phyloP scores from a whole-genome alignment of 2,888 invertebrate genomes.

The Prosapia bicincta region DNA sequence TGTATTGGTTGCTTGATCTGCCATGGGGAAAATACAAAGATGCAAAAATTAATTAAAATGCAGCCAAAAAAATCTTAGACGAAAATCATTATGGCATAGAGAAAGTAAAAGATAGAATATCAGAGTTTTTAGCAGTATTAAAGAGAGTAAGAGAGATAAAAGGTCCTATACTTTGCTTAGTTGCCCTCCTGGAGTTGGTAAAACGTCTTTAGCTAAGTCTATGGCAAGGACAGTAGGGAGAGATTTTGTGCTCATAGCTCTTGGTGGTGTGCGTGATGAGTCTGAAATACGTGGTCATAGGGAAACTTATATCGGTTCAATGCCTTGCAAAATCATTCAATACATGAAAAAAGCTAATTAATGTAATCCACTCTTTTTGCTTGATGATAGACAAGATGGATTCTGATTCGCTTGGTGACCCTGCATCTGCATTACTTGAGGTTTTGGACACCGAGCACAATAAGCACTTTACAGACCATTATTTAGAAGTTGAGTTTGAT shows the following conservation, averaged over 20 bases:
- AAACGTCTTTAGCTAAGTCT: constrained; percentile 51
- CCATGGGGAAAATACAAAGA: no score
- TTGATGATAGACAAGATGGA: constrained; percentile 57
- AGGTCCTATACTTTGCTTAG: no score
- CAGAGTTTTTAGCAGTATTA: constrained; percentile 46
- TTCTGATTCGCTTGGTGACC: constrained; percentile 52
- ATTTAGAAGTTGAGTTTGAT: constrained; percentile 54
- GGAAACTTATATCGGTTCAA: constrained; percentile 55
- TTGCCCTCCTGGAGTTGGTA: constrained; percentile 53
- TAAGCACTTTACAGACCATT: constrained; percentile 54
- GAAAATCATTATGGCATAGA: neutral
- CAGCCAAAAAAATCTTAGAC: neutral
- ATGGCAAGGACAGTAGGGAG: constrained; percentile 50
- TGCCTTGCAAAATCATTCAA: constrained; percentile 55
- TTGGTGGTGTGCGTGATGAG: constrained; percentile 55
- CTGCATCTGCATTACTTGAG: constrained; percentile 54
- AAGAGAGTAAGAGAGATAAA: no score
- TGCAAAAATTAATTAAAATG: no score
- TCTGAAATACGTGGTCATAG: constrained; percentile 55
- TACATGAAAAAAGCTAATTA: constrained; percentile 45
- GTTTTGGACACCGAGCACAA: constrained; percentile 58
- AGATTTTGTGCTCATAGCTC: constrained; percentile 51
- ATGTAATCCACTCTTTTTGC: constrained; percentile 51
- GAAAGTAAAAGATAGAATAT: constrained; percentile 46
- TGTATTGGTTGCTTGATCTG: no score